phyloP scores from a whole-genome alignment of 2,888 invertebrate genomes.

The Junonia oenone region DNA sequence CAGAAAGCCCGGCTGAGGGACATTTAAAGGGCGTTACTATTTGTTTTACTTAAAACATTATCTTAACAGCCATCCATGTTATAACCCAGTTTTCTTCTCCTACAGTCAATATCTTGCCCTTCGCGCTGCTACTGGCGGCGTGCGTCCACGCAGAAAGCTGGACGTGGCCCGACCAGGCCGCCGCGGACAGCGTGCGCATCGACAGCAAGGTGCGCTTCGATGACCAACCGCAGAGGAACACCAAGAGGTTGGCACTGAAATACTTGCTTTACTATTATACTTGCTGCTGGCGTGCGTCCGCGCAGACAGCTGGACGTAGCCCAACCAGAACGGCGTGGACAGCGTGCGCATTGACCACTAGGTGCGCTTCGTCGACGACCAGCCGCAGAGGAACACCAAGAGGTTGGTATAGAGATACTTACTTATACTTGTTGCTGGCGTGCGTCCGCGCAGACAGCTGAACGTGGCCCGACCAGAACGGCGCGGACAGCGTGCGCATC shows the following conservation, averaged over 20 bases:
- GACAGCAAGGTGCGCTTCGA: constrained; percentile 61
- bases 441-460: constrained; percentile 42
- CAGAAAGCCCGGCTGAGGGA: too few relatives aligned
- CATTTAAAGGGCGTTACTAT: too few relatives aligned
- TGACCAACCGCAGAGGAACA: constrained; percentile 32
- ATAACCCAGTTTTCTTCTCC: too few relatives aligned
- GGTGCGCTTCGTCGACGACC: constrained; percentile 54
- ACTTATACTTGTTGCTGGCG: constrained; percentile 24
- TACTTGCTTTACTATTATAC: too few relatives aligned
- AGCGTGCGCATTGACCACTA: constrained; percentile 60
- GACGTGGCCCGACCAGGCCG: constrained; percentile 46
- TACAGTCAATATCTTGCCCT: constrained; percentile 10
- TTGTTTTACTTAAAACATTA: too few relatives aligned
- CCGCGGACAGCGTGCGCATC: constrained; percentile 47
- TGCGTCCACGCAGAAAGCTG: constrained; percentile 42
- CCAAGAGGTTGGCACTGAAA: constrained; percentile 6
- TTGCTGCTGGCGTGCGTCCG: constrained; percentile 30
- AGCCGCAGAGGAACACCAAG: not conserved
- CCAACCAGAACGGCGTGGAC: constrained; percentile 34
- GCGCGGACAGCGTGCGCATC: constrained; percentile 47
- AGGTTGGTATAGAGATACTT: not conserved
- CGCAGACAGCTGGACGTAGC: constrained; percentile 54
- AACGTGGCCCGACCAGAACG: constrained; percentile 46
- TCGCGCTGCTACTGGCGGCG: constrained; percentile 31
- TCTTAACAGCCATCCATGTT: not conserved